Conservation (phyloP, 2,113 vertebrate genomes). For the Aphyosemion australe region DNA sequence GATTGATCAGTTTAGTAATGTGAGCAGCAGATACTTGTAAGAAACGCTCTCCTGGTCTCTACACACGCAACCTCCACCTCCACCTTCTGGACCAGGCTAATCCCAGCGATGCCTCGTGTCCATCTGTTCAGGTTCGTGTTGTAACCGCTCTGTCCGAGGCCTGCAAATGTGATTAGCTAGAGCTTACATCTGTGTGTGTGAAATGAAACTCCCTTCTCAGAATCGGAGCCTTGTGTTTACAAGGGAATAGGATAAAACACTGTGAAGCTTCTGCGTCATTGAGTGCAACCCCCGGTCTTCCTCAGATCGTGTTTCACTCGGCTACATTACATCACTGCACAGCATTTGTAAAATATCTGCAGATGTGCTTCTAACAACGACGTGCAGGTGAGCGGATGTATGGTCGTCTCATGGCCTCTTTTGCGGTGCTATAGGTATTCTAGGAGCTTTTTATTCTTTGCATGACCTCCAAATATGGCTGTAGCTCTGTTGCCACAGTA, state of each 20-base stretch:
- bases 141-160: constrained; percentile 57
- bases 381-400: not conserved
- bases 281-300: constrained; percentile 36
- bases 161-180: constrained; percentile 73
- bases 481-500: constrained; percentile 62
- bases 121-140: constrained; percentile 64
- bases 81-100: constrained; percentile 51
- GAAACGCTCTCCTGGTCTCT: constrained; percentile 19
- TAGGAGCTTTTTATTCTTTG: constrained; percentile 5
- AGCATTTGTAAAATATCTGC: constrained; percentile 18
- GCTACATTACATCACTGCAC: constrained; percentile 37
- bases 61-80: constrained; percentile 25
- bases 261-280: constrained; percentile 42
- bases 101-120: constrained; percentile 54
- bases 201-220: constrained; percentile 58
- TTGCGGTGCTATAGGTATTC: constrained; percentile 20
- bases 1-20: constrained; percentile 3
- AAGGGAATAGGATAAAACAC: constrained; percentile 51
- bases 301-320: constrained; percentile 37
- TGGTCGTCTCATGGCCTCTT: not conserved
- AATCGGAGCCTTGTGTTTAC: constrained; percentile 52
- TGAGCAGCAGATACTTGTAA: constrained; percentile 18
- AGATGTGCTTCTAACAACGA: not conserved
- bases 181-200: constrained; percentile 67
- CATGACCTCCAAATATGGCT: constrained; percentile 41